Base-by-base conservation (phyloP, 2,888 invertebrate genomes). In the Aleiodes alternator region DNA sequence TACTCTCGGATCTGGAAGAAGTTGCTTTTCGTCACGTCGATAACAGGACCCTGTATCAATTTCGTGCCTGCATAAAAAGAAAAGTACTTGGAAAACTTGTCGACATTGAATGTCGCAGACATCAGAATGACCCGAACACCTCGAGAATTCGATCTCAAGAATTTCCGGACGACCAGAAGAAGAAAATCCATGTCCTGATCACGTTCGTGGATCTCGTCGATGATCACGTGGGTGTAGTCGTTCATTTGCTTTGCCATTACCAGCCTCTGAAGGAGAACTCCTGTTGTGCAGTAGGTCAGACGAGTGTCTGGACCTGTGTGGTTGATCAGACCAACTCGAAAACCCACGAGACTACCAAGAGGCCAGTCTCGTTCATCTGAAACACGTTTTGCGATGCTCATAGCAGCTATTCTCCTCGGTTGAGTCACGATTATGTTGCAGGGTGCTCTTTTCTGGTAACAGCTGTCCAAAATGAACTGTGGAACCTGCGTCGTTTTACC, bases 141-240 rank as follows among this genome's bases (percentile, higher is more conserved):
- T 0, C 91, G 90, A 0, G 94, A 94, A 85, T 93, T 94, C 0
- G 93, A 93, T 76, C 93, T 90, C 38, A 97, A 90, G 61, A 97
- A 91, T 83, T 95, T 95, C 78, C 95, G 93, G 0, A 98, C 94
- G 9, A 98, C 90, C 11, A 98, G 91, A 29, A 98, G 88, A 1
- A 96, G 90, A 86, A 98, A 97, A 86, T 98, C 98, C 92, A 97
- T 96, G 34, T 98, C 96, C 86, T 96, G 94, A 82, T 96, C 96
- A 53, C 98, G 92, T 89, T 98, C 98, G 84, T 98, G 97, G 0
- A 98, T 96, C 90, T 98, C 98, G 87, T 98, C 98, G 7, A 98
- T 90, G 76, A 98, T 94, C 53, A 98, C 93, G 86, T 98, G 98
- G 0, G 97, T 97, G 85, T 92, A 98, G 76, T 94, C 92, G 59